Conservation (phyloP, 2,888 invertebrate species). For the Tenthredo distinguenda region DNA sequence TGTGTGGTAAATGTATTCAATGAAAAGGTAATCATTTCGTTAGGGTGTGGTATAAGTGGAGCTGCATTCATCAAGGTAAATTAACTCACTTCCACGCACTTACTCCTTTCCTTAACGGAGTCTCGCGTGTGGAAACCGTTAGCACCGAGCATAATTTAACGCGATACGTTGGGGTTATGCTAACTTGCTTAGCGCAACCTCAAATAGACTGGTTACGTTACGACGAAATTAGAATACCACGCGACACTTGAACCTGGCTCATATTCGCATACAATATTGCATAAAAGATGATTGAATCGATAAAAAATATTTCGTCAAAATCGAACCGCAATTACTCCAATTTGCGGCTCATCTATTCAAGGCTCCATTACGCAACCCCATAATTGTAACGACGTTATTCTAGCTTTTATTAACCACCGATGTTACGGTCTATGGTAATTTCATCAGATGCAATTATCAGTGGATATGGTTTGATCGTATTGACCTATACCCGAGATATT, state of each 20-base stretch:
- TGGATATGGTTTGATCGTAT: neutral
- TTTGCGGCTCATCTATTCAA: neutral
- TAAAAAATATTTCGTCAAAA: neutral
- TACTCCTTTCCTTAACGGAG: constrained; percentile 49
- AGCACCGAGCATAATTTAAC: constrained; percentile 76
- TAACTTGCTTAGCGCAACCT: constrained; percentile 78
- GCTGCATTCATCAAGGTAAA: constrained; percentile 36
- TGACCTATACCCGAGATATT: neutral
- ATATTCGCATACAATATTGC: neutral
- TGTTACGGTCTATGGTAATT: neutral
- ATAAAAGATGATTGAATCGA: neutral
- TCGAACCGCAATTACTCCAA: neutral
- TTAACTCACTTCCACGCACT: constrained; percentile 46
- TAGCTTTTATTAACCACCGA: neutral
- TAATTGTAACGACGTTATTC: constrained; percentile 3
- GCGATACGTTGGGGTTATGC: constrained; percentile 77
- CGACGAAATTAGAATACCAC: constrained; percentile 37
- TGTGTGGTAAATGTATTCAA: neutral
- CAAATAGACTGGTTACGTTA: constrained; percentile 67
- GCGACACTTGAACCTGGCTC: constrained; percentile 19
- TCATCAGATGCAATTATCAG: constrained; percentile 4
- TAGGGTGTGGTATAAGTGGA: neutral
- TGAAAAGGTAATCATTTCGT: constrained; percentile 16
- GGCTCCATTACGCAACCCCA: neutral
- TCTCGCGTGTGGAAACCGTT: constrained; percentile 67